Evolutionary conservation across 2,888 invertebrate species (phyloP), one percentile per base, ranked within the genome.

Genomic region (Cryptocephalus moraei): DNA sequence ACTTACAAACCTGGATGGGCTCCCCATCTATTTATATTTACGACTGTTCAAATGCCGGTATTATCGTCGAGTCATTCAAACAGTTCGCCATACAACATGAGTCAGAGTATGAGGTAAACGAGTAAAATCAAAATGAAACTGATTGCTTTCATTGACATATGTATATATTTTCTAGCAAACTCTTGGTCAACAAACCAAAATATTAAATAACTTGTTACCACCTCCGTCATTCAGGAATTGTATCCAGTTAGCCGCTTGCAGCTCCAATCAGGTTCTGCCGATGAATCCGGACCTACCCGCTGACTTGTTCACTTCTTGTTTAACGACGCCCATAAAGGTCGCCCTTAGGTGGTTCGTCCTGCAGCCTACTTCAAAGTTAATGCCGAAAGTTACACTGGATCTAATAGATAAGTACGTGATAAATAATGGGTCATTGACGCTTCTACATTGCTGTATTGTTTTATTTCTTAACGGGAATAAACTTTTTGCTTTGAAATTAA

Each of bases 1-100:
- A 99, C 75, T 78, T 99, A 49, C 97, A 99, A 77, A 86, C 88
- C 41, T 99, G 99, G 99, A 95, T 99, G 95, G 95, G 95, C 46
- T 87, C 92, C 48, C 99, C 99, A 0, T 96, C 96, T 44, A 94
- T 99, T 54, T 99, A 96, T 73, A 96, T 99, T 14, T 99, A 95
- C 72, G 99, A 99, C 73, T 99, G 97, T 74, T 94, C 95, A 47
- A 95, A 93, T 75, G 97, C 99, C 10, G 99, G 96, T 49, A 87
- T 93, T 59, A 93, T 99, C 61, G 84, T 99, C 41, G 91, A 95
- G 57, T 85, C 86, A 48, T 92, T 91, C 72, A 82, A 85, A 63
- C 81, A 84, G 56, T 94, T 92, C 73, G 93, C 93, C 3, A 84
- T 84, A 31, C 93, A 94, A 65, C 94, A 93, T 65, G 89, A 91